These are phyloP conservation scores for Microcebus murinus DNA, from an alignment of 2,113 vertebrate species.

Conservation along the genomic window DNA sequence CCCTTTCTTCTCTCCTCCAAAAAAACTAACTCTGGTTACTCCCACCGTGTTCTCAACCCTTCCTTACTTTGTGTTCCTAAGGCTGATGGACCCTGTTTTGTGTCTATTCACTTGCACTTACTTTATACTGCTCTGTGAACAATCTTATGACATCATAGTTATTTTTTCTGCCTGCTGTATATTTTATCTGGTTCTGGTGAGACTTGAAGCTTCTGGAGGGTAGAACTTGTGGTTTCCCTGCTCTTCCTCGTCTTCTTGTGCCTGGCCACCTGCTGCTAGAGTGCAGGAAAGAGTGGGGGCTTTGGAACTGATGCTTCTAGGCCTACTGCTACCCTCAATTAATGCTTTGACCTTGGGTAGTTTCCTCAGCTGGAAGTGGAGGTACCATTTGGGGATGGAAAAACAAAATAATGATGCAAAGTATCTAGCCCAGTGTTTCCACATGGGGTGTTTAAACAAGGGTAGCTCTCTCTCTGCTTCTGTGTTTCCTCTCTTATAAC, in stretches of 20 bases:
- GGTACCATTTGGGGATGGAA: background rate
- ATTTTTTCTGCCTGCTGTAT: background rate
- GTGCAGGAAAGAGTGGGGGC: background rate
- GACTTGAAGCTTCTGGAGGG: background rate
- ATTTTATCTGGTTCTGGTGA: background rate
- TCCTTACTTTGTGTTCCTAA: background rate
- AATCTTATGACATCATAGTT: background rate
- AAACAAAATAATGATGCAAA: background rate
- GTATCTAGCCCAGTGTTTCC: background rate
- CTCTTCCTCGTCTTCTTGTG: background rate
- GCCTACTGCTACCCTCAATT: background rate
- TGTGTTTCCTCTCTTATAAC: fast-evolving
- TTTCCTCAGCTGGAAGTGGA: background rate
- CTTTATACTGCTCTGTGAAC: background rate
- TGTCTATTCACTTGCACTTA: background rate
- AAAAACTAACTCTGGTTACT: background rate
- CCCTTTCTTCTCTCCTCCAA: background rate
- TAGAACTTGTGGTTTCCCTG: background rate
- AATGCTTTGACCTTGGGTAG: background rate
- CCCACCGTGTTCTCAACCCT: background rate
- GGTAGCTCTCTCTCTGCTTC: background rate
- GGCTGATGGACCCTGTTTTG: background rate
- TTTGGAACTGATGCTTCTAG: background rate
- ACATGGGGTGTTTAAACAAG: background rate
- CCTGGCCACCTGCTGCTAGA: background rate